A percentile compares a stretch with the other conserved stretches of the same genome.
Evolutionary conservation across 2,113 vertebrate genomes (phyloP).

Genomic region (Platysteira castanea): DNA sequence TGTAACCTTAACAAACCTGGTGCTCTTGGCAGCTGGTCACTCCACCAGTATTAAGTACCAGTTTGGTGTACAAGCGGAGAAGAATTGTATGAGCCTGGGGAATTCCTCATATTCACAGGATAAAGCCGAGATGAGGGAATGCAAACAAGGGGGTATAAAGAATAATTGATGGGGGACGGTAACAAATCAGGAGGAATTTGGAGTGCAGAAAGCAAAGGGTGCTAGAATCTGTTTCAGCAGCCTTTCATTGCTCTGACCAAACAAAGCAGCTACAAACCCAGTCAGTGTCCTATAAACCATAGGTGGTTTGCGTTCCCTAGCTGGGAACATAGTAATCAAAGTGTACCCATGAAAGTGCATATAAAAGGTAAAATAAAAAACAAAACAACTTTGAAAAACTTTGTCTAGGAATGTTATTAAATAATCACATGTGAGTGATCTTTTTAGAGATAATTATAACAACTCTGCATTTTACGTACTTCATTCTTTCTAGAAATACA

Average conservation of each 20-base stretch:
- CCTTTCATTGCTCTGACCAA: background rate
- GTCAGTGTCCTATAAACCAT: background rate
- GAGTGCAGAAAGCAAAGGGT: background rate
- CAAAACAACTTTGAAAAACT: background rate
- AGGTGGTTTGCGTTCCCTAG: background rate
- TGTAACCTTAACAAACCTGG: background rate
- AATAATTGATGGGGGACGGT: background rate
- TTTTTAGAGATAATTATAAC: background rate
- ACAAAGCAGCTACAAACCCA: background rate
- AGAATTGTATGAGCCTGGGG: background rate
- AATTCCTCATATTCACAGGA: background rate
- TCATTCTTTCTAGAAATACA: background rate
- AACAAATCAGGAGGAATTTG: background rate
- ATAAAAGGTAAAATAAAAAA: background rate
- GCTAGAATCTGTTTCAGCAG: background rate
- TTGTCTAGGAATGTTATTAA: background rate
- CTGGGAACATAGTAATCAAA: background rate
- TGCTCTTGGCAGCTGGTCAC: accelerated
- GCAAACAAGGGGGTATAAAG: background rate
- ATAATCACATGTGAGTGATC: background rate
- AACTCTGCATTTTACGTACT: background rate
- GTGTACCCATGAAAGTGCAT: background rate
- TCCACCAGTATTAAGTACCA: background rate
- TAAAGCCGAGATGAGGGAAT: background rate
- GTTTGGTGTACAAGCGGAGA: background rate